Evolutionary conservation across 64 coral and sea anemone species (phyloP).

Genomic region (Pachyseris speciosa): DNA sequence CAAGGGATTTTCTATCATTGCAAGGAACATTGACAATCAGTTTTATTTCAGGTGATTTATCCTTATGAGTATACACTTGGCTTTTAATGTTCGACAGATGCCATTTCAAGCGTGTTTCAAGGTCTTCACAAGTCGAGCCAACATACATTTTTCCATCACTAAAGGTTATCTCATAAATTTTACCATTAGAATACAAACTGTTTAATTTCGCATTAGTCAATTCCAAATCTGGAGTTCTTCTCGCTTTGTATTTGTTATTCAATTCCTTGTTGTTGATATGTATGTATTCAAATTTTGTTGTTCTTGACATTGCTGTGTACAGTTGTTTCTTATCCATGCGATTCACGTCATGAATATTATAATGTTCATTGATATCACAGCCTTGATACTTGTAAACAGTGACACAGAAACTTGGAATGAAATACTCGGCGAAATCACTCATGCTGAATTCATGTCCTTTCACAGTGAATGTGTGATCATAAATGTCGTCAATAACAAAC

Average conservation of each 20-base stretch:
- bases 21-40: background rate
- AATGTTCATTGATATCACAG: constrained; percentile 13
- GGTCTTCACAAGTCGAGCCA: constrained; percentile 56
- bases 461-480: background rate
- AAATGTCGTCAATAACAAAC: background rate
- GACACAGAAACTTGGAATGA: constrained; percentile 36
- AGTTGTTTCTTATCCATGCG: constrained; percentile 61
- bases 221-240: background rate
- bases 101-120: constrained; percentile 40
- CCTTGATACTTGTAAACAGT: constrained; percentile 68
- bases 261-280: constrained; percentile 3
- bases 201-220: constrained; percentile 19
- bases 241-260: background rate
- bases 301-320: constrained; percentile 32
- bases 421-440: background rate
- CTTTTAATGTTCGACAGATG: constrained; percentile 34
- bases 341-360: constrained; percentile 47
- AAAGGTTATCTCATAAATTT: constrained; percentile 59
- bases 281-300: constrained; percentile 36
- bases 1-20: constrained; percentile 19
- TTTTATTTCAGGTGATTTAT: background rate
- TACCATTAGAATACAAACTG: constrained; percentile 20
- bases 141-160: background rate
- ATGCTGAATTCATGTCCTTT: background rate
- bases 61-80: constrained; percentile 5